phyloP scores from a whole-genome alignment of 2,797 vertebrate genomes.

The Hyperoplus lanceolatus region DNA sequence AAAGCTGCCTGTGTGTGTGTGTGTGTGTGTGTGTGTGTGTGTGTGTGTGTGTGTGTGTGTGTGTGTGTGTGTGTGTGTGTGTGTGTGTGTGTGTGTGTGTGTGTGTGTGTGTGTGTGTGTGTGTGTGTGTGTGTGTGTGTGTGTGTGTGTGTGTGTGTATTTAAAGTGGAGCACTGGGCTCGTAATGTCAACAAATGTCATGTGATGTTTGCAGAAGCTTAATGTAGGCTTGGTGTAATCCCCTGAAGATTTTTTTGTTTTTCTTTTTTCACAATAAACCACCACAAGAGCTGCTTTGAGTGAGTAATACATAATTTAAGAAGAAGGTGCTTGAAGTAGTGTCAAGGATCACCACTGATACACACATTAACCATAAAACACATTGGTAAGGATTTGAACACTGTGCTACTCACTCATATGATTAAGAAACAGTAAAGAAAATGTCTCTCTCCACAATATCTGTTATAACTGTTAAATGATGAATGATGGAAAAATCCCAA shows the following conservation, averaged over 20 bases:
- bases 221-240: conserved; percentile 38
- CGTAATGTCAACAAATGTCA: conserved; percentile 72
- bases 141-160: conserved; percentile 37
- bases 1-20: conserved; percentile 20
- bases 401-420: background rate
- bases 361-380: conserved; percentile 3
- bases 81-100: conserved; percentile 32
- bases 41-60: background rate
- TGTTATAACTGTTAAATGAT: conserved; percentile 8
- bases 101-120: no score
- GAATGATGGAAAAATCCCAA: conserved; percentile 10
- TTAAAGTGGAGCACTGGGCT: conserved; percentile 49
- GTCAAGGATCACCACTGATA: conserved; percentile 8
- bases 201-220: conserved; percentile 65
- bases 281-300: conserved; percentile 15
- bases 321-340: background rate
- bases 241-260: conserved; percentile 30
- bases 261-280: conserved; percentile 29
- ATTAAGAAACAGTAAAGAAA: no score
- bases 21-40: no score
- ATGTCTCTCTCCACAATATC: no score
- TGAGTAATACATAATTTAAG: conserved; percentile 9
- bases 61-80: background rate
- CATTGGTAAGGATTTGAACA: conserved; percentile 16
- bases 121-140: background rate